phyloP scores from a whole-genome alignment of 1,140 invertebrate genomes.

The Scylla paramamosain region DNA sequence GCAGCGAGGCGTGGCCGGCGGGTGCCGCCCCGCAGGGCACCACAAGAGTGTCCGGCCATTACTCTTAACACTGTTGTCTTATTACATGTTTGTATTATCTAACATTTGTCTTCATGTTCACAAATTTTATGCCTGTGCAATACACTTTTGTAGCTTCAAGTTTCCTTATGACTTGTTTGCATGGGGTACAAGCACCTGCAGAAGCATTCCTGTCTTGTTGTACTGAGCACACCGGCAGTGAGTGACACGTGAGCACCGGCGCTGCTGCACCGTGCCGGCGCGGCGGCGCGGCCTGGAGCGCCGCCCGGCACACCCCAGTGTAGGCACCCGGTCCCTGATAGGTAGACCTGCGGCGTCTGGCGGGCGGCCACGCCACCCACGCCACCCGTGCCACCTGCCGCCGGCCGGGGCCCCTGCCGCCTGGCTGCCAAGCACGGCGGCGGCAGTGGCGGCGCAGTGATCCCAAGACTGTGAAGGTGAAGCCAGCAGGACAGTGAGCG shows the following conservation, averaged over 20 bases:
- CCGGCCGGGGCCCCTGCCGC: neutral
- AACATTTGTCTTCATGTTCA: slow-evolving; percentile 72
- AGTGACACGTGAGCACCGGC: slow-evolving; percentile 50
- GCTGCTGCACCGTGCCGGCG: slow-evolving; percentile 63
- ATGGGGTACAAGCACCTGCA: slow-evolving; percentile 72
- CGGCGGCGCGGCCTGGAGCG: slow-evolving; percentile 58
- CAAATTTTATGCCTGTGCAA: slow-evolving; percentile 71
- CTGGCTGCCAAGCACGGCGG: neutral
- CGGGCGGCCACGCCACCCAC: neutral
- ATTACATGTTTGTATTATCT: slow-evolving; percentile 70
- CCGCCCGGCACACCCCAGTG: neutral
- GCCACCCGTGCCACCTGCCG: neutral
- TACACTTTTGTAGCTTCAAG: slow-evolving; percentile 70
- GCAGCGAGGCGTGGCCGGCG: too few species aligned
- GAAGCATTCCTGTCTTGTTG: slow-evolving; percentile 66
- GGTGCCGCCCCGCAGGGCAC: too few species aligned
- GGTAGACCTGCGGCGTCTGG: neutral
- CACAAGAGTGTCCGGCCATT: neutral
- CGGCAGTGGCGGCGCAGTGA: too few species aligned
- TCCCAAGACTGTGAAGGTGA: too few species aligned
- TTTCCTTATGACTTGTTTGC: slow-evolving; percentile 73
- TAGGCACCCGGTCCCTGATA: neutral
- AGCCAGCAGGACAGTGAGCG: too few species aligned
- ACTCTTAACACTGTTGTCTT: slow-evolving; percentile 54
- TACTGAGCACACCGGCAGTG: slow-evolving; percentile 60